A percentile compares a stretch with the other conserved stretches of the same genome.
Conservation (phyloP, 2,797 vertebrate species). For the Atherinosoma microstoma region DNA sequence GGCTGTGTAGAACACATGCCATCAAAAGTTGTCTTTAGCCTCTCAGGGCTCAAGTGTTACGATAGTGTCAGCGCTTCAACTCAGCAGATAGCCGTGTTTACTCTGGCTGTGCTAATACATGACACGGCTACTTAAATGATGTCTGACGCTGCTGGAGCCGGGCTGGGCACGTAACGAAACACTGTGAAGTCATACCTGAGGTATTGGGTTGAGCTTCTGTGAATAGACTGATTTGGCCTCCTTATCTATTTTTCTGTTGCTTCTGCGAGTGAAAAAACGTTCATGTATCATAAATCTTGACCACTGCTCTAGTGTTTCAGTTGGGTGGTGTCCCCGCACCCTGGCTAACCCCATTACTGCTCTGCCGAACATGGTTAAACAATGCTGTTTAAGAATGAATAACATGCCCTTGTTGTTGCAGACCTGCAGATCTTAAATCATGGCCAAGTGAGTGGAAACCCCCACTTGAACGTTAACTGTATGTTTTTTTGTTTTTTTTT, state of each 20-base stretch:
- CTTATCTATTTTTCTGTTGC: slow-evolving; percentile 49
- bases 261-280: slow-evolving; percentile 20
- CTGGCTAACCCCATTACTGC: slow-evolving; percentile 72
- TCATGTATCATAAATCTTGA: slow-evolving; percentile 68
- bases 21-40: slow-evolving; percentile 58
- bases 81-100: slow-evolving; percentile 54
- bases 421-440: slow-evolving; percentile 60
- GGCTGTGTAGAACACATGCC: slow-evolving; percentile 62
- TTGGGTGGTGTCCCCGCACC: slow-evolving; percentile 68
- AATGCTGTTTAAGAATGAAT: slow-evolving; percentile 73
- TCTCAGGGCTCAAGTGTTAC: slow-evolving; percentile 69
- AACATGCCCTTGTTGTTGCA: slow-evolving; percentile 56
- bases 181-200: slow-evolving; percentile 27
- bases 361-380: slow-evolving; percentile 72
- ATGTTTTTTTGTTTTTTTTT: slow-evolving; percentile 9
- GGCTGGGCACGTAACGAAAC: slow-evolving; percentile 27
- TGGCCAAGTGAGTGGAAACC: slow-evolving; percentile 61
- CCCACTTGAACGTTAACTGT: slow-evolving; percentile 57
- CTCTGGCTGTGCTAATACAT: slow-evolving; percentile 55
- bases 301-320: slow-evolving; percentile 66
- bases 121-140: slow-evolving; percentile 38
- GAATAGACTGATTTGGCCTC: slow-evolving; percentile 46
- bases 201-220: slow-evolving; percentile 20
- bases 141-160: slow-evolving; percentile 32
- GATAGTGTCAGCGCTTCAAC: slow-evolving; percentile 57